Evolutionary conservation across 1,140 invertebrate species (phyloP), one percentile per base, ranked within the genome.

Genomic region (Eupeodes corollae): DNA sequence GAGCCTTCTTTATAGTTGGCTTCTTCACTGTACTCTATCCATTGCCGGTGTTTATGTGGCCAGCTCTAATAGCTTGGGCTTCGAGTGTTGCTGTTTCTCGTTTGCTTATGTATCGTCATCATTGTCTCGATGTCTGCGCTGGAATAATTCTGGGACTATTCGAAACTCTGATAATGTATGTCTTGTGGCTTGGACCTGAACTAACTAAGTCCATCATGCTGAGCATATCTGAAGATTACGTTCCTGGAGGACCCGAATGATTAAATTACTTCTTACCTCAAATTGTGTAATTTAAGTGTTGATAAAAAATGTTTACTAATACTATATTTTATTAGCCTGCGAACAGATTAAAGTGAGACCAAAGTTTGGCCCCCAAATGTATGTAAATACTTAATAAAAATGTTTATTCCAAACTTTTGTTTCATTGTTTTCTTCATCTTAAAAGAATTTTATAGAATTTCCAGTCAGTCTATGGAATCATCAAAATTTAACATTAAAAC

Each of bases 101-200:
- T 56, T 43, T 68, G 2, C 45, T 68, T 10, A 68, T 91, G 48
- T 79, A 80, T 43, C 76, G 91, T 49, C 95, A 98, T 70, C 84
- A 91, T 67, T 61, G 97, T 19, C 63, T 91, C 6, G 95, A 98
- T 73, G 80, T 97, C 5, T 11, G 81, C 2, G 80, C 72, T 41
- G 95, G 95, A 16, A 59, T 79, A 32, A 15, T 79, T 2, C 67
- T 95, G 34, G 92, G 92, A 1, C 62, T 87, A n/a, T 18, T 83
- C 1, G 81, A 91, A 68, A 84, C 80, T 45, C 50, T 79, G 1
- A 51, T 89, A 2, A 63, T 91, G 39, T 65, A 70, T 33, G 44
- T 81, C 0, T 59, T 91, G 9, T 91, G 86, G 80, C 58, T 91
- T 10, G 71, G 73, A 19, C 59, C 73, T 38, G 55, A 68, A 12